phyloP scores from a whole-genome alignment of 2,113 vertebrate genomes.

The Mystacornis crossleyi region DNA sequence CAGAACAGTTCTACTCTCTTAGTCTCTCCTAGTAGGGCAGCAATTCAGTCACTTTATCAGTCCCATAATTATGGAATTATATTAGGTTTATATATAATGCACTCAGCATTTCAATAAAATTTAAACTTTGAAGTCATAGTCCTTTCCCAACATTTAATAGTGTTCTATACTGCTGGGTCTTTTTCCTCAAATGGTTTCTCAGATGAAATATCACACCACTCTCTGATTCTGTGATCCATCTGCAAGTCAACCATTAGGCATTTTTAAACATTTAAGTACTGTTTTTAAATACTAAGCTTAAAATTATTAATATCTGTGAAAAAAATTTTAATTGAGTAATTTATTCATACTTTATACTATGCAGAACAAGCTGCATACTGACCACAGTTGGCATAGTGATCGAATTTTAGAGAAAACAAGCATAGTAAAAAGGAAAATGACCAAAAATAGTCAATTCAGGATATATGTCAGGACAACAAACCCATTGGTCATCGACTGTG shows the following conservation, averaged over 20 bases:
- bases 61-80: not conserved
- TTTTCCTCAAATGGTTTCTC: not conserved
- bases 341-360: not conserved
- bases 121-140: not conserved
- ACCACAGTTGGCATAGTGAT: not conserved
- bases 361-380: not conserved
- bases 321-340: not conserved
- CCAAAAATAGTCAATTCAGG: not conserved
- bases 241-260: not conserved
- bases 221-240: not conserved
- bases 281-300: conserved; percentile 2
- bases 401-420: not conserved
- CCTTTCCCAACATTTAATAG: not conserved
- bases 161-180: not conserved
- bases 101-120: not conserved
- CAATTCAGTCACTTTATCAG: not conserved
- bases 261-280: not conserved
- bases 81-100: not conserved
- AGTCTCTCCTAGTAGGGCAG: not conserved
- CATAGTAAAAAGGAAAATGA: not conserved
- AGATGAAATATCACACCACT: not conserved
- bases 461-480: not conserved
- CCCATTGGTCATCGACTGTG: accelerated
- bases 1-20: not conserved
- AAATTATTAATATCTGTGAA: not conserved